Percentiles rank a stretch among this genome's conserved stretches.
Evolutionary conservation across 2,888 invertebrate genomes (phyloP).

Genomic region (Drosophila testacea): DNA sequence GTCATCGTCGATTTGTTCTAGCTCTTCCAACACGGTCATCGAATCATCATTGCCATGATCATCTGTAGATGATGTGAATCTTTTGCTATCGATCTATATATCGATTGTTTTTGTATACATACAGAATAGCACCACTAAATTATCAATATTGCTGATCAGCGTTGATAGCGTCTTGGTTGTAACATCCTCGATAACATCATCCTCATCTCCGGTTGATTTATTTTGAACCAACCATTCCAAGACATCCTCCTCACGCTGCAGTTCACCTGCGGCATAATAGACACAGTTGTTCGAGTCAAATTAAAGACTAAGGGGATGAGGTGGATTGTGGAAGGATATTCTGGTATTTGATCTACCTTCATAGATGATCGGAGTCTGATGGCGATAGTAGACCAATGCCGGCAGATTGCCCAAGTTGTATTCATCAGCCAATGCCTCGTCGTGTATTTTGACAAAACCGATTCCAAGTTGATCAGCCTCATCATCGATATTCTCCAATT

Average conservation of each 20-base stretch:
- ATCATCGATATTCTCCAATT: conserved; percentile 97
- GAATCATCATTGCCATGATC: conserved; percentile 96
- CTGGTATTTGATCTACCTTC: conserved; percentile 88
- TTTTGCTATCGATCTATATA: conserved; percentile 20
- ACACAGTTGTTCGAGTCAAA: conserved; percentile 4
- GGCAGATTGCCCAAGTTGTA: conserved; percentile 96
- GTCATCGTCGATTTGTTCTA: conserved; percentile 97
- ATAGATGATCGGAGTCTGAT: conserved; percentile 97
- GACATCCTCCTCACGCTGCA: conserved; percentile 96
- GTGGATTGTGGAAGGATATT: background rate
- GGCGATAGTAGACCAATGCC: conserved; percentile 95
- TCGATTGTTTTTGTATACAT: conserved; percentile 85
- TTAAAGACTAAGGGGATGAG: no score
- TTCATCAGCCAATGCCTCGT: conserved; percentile 95
- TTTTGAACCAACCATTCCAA: conserved; percentile 97
- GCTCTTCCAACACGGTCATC: conserved; percentile 92
- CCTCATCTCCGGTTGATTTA: conserved; percentile 96
- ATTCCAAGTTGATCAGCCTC: conserved; percentile 97
- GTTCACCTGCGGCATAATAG: conserved; percentile 88
- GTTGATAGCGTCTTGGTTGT: conserved; percentile 95
- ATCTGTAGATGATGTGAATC: conserved; percentile 87
- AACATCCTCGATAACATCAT: conserved; percentile 97
- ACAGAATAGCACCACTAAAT: conserved; percentile 97
- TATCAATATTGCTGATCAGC: conserved; percentile 94
- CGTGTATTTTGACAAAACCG: conserved; percentile 97